Percentiles rank a stretch among this genome's conserved stretches.
Evolutionary conservation across 1,140 invertebrate genomes (phyloP).

Genomic region (Drosophila murphyi): DNA sequence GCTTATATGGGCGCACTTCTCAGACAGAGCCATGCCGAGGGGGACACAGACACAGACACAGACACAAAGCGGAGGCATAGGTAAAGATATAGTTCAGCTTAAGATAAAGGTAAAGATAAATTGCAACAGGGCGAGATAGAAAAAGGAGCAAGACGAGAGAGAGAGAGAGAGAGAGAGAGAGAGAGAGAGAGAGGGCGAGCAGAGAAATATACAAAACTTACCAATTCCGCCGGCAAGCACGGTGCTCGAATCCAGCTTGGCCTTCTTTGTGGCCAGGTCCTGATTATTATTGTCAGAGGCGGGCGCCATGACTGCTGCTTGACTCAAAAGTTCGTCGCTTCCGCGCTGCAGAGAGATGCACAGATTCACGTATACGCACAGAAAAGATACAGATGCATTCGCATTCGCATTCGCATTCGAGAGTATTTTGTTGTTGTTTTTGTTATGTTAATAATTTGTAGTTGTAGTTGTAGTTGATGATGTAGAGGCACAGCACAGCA

Average conservation of each 20-base stretch:
- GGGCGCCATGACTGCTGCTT: conserved; percentile 97
- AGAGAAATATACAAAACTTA: conserved; percentile 65
- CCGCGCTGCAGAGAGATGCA: conserved; percentile 90
- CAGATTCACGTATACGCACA: conserved; percentile 12
- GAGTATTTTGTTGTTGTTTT: conserved; percentile 19
- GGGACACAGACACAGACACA: conserved; percentile 5
- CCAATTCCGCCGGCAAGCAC: conserved; percentile 83
- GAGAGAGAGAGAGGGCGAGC: conserved; percentile 4
- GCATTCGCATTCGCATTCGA: conserved; percentile 10
- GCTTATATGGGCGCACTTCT: conserved; percentile 16
- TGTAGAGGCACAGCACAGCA: conserved; percentile 67
- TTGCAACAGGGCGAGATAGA: conserved; percentile 19
- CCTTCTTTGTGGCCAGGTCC: conserved; percentile 96
- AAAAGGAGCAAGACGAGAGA: conserved; percentile 1
- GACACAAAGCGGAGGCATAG: background rate
- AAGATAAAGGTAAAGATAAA: conserved; percentile 14
- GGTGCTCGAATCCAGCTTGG: conserved; percentile 86
- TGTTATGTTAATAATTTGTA: conserved; percentile 34
- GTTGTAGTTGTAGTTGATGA: conserved; percentile 43
- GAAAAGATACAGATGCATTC: conserved; percentile 25
- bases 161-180: background rate
- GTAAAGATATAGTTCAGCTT: conserved; percentile 31
- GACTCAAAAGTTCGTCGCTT: conserved; percentile 97
- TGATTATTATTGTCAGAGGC: conserved; percentile 96
- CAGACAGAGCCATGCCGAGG: background rate